phyloP scores from a whole-genome alignment of 2,888 invertebrate species.

The Cephalotes varians region DNA sequence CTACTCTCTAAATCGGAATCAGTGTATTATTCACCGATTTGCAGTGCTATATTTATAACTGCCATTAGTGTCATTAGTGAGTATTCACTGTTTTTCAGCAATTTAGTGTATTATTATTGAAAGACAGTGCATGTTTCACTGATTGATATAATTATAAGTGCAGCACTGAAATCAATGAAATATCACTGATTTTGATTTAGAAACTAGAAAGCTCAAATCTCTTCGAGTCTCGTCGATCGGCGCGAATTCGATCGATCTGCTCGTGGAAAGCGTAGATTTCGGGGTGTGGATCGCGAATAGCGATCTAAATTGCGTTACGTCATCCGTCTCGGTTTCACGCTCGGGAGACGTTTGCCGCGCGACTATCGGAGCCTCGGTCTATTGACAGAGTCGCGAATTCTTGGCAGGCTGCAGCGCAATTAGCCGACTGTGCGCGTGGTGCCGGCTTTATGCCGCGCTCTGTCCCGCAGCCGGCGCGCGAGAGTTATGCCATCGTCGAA shows the following conservation, averaged over 20 bases:
- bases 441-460: background rate
- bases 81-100: too few relatives aligned
- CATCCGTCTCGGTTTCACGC: background rate
- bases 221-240: background rate
- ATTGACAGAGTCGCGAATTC: constrained; percentile 27
- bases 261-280: background rate
- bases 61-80: too few relatives aligned
- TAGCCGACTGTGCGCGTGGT: constrained; percentile 2
- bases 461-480: background rate
- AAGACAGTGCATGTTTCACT: too few relatives aligned
- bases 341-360: background rate
- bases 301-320: background rate
- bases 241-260: background rate
- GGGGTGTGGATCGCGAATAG: background rate
- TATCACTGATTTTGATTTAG: too few relatives aligned
- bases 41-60: too few relatives aligned
- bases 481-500: constrained; percentile 48
- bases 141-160: too few relatives aligned
- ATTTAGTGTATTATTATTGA: too few relatives aligned
- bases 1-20: too few relatives aligned
- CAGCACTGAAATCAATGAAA: too few relatives aligned
- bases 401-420: constrained; percentile 23
- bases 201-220: background rate
- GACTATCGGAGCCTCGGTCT: background rate
- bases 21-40: too few relatives aligned